These are phyloP conservation scores for Harpagoxenus sublaevis DNA, from an alignment of 2,888 invertebrate species.

Conservation along the genomic window DNA sequence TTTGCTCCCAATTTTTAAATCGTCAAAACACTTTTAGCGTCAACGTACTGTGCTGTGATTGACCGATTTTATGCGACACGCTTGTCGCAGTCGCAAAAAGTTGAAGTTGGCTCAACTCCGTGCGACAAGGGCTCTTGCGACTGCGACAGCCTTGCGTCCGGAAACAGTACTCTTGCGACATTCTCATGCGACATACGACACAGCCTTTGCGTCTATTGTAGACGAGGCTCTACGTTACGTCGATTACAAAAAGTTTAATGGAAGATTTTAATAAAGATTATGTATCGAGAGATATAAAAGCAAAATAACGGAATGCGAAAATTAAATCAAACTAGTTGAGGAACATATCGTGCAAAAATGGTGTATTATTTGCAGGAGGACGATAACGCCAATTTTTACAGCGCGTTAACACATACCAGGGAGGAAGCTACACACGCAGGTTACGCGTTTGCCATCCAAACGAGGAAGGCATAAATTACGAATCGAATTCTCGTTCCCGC, in stretches of 20 bases:
- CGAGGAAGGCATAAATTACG: constrained; percentile 69
- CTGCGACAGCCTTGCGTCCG: too few relatives aligned
- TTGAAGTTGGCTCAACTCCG: too few relatives aligned
- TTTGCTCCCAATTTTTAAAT: too few relatives aligned
- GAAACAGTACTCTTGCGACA: too few relatives aligned
- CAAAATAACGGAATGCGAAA: not conserved
- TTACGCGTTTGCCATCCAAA: constrained; percentile 18
- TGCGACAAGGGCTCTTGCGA: too few relatives aligned
- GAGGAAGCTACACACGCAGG: not conserved
- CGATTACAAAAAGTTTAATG: constrained; percentile 2
- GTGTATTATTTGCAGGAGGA: not conserved
- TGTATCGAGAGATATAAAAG: not conserved
- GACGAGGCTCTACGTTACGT: not conserved
- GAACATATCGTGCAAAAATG: not conserved
- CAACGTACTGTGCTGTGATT: too few relatives aligned
- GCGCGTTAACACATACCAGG: not conserved
- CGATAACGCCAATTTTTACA: not conserved
- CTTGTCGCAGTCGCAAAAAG: too few relatives aligned
- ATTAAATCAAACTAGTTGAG: not conserved
- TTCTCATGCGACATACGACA: too few relatives aligned
- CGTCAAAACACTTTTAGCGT: too few relatives aligned
- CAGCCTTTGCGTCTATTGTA: too few relatives aligned
- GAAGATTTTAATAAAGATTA: not conserved
- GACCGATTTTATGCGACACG: too few relatives aligned
- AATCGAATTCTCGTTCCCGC: constrained; percentile 58